These are phyloP conservation scores for Patiria pectinifera DNA, from an alignment of 53 echinoderm and acorn worm species.

Conservation along the genomic window DNA sequence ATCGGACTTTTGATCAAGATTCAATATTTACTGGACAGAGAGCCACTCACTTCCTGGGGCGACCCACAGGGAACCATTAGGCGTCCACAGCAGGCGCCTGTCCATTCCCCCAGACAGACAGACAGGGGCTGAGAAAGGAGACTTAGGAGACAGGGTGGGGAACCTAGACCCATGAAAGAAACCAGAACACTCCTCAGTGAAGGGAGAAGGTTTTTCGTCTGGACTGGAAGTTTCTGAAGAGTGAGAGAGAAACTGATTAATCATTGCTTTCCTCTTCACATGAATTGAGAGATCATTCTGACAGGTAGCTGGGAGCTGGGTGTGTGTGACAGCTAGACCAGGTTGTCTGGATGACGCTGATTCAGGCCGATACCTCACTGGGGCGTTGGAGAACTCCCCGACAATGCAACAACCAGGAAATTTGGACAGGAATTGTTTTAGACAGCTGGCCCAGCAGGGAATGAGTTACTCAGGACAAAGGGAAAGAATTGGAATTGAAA, in stretches of 20 bases:
- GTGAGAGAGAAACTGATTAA: not conserved
- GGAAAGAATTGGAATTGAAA: not conserved
- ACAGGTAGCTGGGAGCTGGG: not conserved
- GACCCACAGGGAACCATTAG: conserved; percentile 28
- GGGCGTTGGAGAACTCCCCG: not conserved
- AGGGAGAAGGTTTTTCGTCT: not conserved
- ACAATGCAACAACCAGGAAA: not conserved
- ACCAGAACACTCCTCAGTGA: not conserved
- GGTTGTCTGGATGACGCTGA: not conserved
- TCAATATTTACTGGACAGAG: not conserved
- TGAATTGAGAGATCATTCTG: not conserved
- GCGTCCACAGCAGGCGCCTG: not conserved
- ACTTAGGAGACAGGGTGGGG: not conserved
- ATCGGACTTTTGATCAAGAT: not conserved
- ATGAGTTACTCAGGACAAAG: not conserved
- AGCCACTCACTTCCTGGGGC: not conserved
- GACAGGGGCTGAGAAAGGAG: not conserved
- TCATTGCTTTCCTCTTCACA: not conserved
- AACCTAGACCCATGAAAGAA: conserved; percentile 4
- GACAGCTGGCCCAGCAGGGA: not conserved
- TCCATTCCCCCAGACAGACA: not conserved
- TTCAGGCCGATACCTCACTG: not conserved
- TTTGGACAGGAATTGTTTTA: not conserved
- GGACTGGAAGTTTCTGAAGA: not conserved
- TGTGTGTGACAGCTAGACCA: not conserved